Evolutionary conservation across 2,888 invertebrate species (phyloP).

Genomic region (Melanargia galathea): DNA sequence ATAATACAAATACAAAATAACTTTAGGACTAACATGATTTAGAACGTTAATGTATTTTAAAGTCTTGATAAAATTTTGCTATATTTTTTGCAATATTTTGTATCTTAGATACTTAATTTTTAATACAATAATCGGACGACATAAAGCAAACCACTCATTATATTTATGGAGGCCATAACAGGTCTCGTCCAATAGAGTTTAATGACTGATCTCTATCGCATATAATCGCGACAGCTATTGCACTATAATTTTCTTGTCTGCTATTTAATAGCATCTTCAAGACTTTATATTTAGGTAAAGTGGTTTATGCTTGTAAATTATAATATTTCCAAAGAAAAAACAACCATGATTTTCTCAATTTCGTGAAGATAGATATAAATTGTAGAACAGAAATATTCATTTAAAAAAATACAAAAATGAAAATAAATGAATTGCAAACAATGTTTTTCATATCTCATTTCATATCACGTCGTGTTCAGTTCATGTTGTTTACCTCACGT

Average conservation of each 20-base stretch:
- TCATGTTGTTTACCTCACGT: constrained; percentile 67
- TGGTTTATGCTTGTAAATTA: not conserved
- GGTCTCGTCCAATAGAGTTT: constrained; percentile 58
- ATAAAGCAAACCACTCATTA: not conserved
- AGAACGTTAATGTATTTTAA: not conserved
- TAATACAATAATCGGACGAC: constrained; percentile 30
- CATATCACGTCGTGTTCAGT: constrained; percentile 38
- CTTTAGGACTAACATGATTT: not conserved
- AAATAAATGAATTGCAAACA: constrained; percentile 55
- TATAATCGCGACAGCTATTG: constrained; percentile 56
- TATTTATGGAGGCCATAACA: constrained; percentile 57
- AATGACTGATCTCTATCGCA: constrained; percentile 67
- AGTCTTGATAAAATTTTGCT: not conserved
- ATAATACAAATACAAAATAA: too few species aligned
- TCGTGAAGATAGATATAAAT: not conserved
- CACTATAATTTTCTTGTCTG: constrained; percentile 78
- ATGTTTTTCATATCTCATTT: constrained; percentile 39
- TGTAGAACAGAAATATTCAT: constrained; percentile 42
- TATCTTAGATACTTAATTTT: not conserved
- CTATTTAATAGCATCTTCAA: constrained; percentile 57
- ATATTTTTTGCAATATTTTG: too few species aligned
- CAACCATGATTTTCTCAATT: not conserved
- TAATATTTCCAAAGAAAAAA: not conserved
- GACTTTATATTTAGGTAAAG: not conserved
- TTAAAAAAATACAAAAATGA: too few species aligned